phyloP scores from a whole-genome alignment of 2,888 invertebrate genomes.

The Nomada hirtipes region DNA sequence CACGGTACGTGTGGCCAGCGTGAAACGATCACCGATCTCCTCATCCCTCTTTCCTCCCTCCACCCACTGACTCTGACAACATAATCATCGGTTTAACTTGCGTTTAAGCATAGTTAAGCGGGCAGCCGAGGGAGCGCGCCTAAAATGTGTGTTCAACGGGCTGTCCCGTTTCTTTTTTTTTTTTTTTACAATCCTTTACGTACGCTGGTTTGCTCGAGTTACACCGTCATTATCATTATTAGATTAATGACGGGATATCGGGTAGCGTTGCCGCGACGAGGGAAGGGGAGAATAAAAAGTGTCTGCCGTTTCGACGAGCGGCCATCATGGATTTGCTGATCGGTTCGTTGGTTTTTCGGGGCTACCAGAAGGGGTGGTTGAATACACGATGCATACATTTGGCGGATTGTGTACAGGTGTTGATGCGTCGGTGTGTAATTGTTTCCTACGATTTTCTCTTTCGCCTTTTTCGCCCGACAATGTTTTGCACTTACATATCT shows the following conservation, averaged over 20 bases:
- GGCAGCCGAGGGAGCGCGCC: slow-evolving; percentile 80
- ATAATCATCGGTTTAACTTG: slow-evolving; percentile 83
- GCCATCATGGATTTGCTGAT: background rate
- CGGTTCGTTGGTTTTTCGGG: slow-evolving; percentile 8
- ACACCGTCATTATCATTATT: slow-evolving; percentile 61
- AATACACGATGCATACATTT: background rate
- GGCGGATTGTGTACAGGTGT: background rate
- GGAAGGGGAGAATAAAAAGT: background rate
- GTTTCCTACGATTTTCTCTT: background rate
- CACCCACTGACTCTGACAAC: slow-evolving; percentile 79
- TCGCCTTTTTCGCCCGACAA: too few species aligned
- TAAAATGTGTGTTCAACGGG: slow-evolving; percentile 81
- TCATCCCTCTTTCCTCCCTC: slow-evolving; percentile 73
- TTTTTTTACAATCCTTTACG: slow-evolving; percentile 29
- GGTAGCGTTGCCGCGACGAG: slow-evolving; percentile 27
- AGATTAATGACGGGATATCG: slow-evolving; percentile 55
- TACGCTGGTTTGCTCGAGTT: slow-evolving; percentile 45
- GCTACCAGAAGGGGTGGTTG: background rate
- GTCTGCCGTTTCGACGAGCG: background rate
- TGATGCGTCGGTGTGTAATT: background rate
- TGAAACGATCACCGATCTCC: background rate
- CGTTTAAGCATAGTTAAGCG: slow-evolving; percentile 82
- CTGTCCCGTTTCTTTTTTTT: slow-evolving; percentile 26
- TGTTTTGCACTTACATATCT: too few species aligned
- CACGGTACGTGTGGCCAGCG: too few species aligned